Base-by-base conservation (phyloP, 2,888 invertebrate genomes). In the Andrena fulva region DNA sequence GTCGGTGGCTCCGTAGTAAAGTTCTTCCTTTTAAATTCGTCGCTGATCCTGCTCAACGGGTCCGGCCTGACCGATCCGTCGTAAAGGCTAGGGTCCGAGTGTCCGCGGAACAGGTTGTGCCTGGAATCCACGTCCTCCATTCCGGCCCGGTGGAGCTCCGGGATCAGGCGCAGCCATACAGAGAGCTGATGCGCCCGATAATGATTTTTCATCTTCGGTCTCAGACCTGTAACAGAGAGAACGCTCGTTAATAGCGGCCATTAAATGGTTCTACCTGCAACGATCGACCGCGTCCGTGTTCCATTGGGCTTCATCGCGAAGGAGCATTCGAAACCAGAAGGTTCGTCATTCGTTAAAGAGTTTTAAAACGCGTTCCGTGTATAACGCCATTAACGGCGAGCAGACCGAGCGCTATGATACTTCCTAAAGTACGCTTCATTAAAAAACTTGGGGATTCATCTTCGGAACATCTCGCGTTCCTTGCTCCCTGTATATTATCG, bases 151-250 rank as follows among this genome's bases (percentile, higher is more conserved):
- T 98, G 98, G 0, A 98, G 95, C 93, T 99, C 98, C 0, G 99
- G 99, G 64, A 99, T 97, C 7, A 99, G 95, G 6, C 99, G 97
- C 8, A 99, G 94, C 99, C 99, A 99, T 62, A 99, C 98, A 64
- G 99, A 98, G 68, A 99, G 95, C 93, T 99, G 98, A 94, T 99
- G 98, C 1, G 99, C 98, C 67, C 99, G 96, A 94, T 98, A 99
- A 95, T 99, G 99, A 93, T 98, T 98, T 93, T 98, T 98, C 94
- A 98, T 96, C 82, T 97, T 96, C 0, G 98, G 98, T 92, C 98
- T 98, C 96, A 97, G 96, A 88, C 98, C 99, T 99, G 95, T 0
- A 94, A 94, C 24, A 3, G 50, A 20, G 4, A 31, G 20, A 56
- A 42, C 29, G 42, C 42, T 42, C 42, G 42, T 42, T 42, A 42